phyloP scores from a whole-genome alignment of 2,888 invertebrate genomes.

The Scaptomyza caliginosa region DNA sequence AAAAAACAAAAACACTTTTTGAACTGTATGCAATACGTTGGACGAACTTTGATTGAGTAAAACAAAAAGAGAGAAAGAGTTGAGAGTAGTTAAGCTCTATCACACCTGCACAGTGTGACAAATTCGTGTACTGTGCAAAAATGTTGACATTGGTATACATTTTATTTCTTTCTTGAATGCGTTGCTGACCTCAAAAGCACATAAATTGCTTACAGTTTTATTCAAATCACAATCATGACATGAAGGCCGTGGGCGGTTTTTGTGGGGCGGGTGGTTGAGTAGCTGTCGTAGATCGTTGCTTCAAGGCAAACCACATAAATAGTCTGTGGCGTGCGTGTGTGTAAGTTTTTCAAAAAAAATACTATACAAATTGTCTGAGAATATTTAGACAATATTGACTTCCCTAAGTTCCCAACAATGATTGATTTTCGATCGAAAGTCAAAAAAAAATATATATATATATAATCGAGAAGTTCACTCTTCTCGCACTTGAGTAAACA shows the following conservation, averaged over 20 bases:
- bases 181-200: conserved; percentile 39
- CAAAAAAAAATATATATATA: conserved; percentile 1
- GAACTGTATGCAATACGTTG: conserved; percentile 58
- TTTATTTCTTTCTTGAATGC: conserved; percentile 34
- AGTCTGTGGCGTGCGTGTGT: conserved; percentile 14
- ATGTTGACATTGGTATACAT: conserved; percentile 56
- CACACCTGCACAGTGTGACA: conserved; percentile 30
- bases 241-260: conserved; percentile 1
- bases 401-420: conserved; percentile 16
- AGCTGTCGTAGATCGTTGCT: conserved; percentile 7
- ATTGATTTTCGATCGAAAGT: conserved; percentile 26
- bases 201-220: conserved; percentile 54
- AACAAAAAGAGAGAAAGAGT: not conserved
- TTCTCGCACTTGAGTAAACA: conserved; percentile 52
- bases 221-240: conserved; percentile 54
- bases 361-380: conserved; percentile 8
- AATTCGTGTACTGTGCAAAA: conserved; percentile 20
- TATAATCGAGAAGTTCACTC: conserved; percentile 19
- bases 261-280: not conserved
- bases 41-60: conserved; percentile 58
- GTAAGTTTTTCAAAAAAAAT: not conserved
- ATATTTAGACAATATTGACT: conserved; percentile 17
- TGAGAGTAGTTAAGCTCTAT: not conserved
- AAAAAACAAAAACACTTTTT: not conserved
- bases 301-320: conserved; percentile 62